Evolutionary conservation across 2,888 invertebrate genomes (phyloP).

Genomic region (Opisthograptis luteolata): DNA sequence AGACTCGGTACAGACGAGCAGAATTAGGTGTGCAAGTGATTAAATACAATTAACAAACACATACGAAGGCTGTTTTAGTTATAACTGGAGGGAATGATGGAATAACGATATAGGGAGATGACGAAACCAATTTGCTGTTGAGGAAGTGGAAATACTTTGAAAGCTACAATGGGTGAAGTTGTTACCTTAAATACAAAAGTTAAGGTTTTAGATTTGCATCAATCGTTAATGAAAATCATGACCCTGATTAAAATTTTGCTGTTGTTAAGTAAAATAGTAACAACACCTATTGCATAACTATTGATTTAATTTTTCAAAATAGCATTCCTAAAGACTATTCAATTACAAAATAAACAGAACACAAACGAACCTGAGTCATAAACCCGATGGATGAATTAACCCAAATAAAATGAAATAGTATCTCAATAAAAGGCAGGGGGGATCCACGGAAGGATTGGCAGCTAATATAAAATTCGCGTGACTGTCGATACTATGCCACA

Average conservation of each 20-base stretch:
- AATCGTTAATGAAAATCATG: too few relatives aligned
- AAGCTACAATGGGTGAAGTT: too few relatives aligned
- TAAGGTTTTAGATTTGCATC: too few relatives aligned
- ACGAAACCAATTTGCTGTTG: slow-evolving; percentile 15
- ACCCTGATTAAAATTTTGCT: too few relatives aligned
- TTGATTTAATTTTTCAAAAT: background rate
- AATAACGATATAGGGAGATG: slow-evolving; percentile 23
- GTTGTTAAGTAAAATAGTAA: too few relatives aligned
- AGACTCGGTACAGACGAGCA: slow-evolving; percentile 29
- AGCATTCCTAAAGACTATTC: background rate
- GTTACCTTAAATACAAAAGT: too few relatives aligned
- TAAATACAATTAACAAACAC: slow-evolving; percentile 28
- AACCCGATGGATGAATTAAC: slow-evolving; percentile 23
- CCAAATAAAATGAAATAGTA: slow-evolving; percentile 21
- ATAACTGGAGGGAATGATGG: slow-evolving; percentile 22
- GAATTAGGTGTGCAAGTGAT: slow-evolving; percentile 27
- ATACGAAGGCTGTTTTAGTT: slow-evolving; percentile 35
- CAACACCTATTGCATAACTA: too few relatives aligned
- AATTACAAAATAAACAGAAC: background rate
- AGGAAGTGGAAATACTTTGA: background rate
- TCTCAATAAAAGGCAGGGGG: slow-evolving; percentile 19
- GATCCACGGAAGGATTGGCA: slow-evolving; percentile 21
- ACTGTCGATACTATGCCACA: slow-evolving; percentile 22
- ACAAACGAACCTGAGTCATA: slow-evolving; percentile 8
- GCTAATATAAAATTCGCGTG: slow-evolving; percentile 33